Percentiles rank a stretch among this genome's conserved stretches.
These are phyloP conservation scores for Phalangium opilio DNA, from an alignment of 2,888 invertebrate species.

Conservation along the genomic window DNA sequence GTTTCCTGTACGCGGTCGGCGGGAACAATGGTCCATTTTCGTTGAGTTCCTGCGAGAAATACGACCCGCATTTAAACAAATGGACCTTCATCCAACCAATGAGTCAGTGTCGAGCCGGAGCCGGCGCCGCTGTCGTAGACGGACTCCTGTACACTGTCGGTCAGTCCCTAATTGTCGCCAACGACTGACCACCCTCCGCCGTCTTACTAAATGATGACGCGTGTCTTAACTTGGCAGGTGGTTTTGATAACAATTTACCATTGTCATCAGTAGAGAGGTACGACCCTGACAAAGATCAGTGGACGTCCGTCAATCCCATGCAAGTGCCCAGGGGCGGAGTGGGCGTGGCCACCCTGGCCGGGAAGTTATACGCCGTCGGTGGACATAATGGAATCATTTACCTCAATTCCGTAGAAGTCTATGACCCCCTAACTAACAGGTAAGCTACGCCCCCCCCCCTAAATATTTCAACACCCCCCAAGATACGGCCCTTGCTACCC, in stretches of 20 bases:
- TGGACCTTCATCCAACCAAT: slow-evolving; percentile 34
- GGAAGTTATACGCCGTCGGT: slow-evolving; percentile 29
- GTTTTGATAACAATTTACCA: slow-evolving; percentile 38
- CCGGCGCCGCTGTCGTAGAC: slow-evolving; percentile 35
- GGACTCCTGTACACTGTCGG: slow-evolving; percentile 31
- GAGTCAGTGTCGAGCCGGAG: slow-evolving; percentile 36
- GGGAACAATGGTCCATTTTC: slow-evolving; percentile 37
- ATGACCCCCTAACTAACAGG: slow-evolving; percentile 25
- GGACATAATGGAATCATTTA: slow-evolving; percentile 26
- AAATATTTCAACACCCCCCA: too few species aligned
- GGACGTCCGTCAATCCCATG: slow-evolving; percentile 18
- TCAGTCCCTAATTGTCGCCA: slow-evolving; percentile 17
- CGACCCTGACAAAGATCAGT: slow-evolving; percentile 16
- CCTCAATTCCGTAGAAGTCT: slow-evolving; percentile 21
- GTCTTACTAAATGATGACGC: neutral
- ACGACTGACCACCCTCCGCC: neutral
- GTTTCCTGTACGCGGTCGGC: slow-evolving; percentile 34
- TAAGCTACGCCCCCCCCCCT: too few species aligned
- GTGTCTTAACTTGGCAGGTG: slow-evolving; percentile 28
- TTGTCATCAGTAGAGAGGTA: slow-evolving; percentile 26
- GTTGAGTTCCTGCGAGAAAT: slow-evolving; percentile 35
- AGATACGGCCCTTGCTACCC: too few species aligned
- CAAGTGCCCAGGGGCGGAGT: slow-evolving; percentile 24
- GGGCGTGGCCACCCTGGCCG: slow-evolving; percentile 28
- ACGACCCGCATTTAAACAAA: slow-evolving; percentile 34